Evolutionary conservation across 2,888 invertebrate species (phyloP), one percentile per base, ranked within the genome.

Genomic region (Lasius platythorax): DNA sequence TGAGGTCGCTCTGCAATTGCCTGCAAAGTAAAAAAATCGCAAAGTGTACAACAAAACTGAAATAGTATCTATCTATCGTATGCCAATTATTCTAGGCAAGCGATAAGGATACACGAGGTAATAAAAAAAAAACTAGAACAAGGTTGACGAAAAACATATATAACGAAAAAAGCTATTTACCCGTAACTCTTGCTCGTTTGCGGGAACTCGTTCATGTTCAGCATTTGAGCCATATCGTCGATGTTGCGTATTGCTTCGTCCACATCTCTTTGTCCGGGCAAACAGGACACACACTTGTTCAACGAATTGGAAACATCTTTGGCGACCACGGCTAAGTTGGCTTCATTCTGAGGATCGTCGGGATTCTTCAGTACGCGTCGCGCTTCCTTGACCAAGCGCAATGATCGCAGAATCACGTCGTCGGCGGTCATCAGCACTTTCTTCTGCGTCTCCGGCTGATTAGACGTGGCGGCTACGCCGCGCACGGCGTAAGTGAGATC

Each of bases 201-300:
- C 5, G 98, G 98, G 95, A 98, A 98, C 93, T 97, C 97, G 61
- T 97, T 97, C 94, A 96, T 96, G 88, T 97, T 96, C 30, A 98
- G 96, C 15, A 97, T 96, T 91, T 97, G 97, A 72, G 97, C 96
- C 64, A 97, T 96, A 91, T 97, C 97, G 85, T 97, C 97, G 88
- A 99, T 98, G 91, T 97, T 97, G 87, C 97, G 97, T 90, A 99
- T 97, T 0, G 98, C 98, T 30, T 97, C 96, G 94, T 99, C 99
- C n/a, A 99, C 97, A 93, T 99, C 99, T 78, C 97, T 97, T 94
- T 99, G 99, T 0, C 99, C 99, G 0, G 99, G 99, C 64, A 99
- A 96, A 87, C 98, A 98, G 89, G 97, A 97, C 76, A 99, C 97
- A 88, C 97, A 97, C 88, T 96, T 96, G 91, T 96, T 96, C 75